A percentile compares a stretch with the other conserved stretches of the same genome.
These are phyloP conservation scores for Alexandromys fortis DNA, from an alignment of 2,113 vertebrate genomes.

Conservation along the genomic window DNA sequence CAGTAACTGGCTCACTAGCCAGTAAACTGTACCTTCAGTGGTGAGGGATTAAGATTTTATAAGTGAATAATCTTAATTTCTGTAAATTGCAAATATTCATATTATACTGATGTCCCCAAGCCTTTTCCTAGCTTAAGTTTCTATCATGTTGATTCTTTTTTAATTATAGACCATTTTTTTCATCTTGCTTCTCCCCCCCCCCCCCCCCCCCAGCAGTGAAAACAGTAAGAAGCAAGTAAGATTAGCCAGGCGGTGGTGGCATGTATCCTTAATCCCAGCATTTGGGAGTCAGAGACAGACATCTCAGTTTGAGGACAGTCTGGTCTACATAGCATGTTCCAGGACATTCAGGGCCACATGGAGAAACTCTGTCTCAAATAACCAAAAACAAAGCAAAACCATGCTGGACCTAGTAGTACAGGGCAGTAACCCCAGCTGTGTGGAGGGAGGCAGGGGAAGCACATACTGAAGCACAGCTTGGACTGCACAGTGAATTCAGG, in stretches of 20 bases:
- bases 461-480: background rate
- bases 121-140: background rate
- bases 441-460: no score
- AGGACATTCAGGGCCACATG: background rate
- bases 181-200: no score
- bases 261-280: background rate
- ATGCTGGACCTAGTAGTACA: background rate
- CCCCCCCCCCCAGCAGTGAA: background rate
- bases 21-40: background rate
- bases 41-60: slow-evolving; percentile 33
- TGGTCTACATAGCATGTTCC: background rate
- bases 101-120: background rate
- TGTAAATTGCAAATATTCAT: background rate
- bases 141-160: background rate
- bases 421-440: background rate
- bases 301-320: background rate
- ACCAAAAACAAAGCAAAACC: background rate
- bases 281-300: background rate
- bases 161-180: background rate
- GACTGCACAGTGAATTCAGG: background rate
- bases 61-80: slow-evolving; percentile 18
- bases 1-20: slow-evolving; percentile 12
- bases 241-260: background rate
- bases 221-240: background rate
- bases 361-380: background rate